Percentiles rank a stretch among this genome's conserved stretches.
These are phyloP conservation scores for Drosophila mulleri DNA, from an alignment of 2,888 invertebrate genomes.

Conservation along the genomic window DNA sequence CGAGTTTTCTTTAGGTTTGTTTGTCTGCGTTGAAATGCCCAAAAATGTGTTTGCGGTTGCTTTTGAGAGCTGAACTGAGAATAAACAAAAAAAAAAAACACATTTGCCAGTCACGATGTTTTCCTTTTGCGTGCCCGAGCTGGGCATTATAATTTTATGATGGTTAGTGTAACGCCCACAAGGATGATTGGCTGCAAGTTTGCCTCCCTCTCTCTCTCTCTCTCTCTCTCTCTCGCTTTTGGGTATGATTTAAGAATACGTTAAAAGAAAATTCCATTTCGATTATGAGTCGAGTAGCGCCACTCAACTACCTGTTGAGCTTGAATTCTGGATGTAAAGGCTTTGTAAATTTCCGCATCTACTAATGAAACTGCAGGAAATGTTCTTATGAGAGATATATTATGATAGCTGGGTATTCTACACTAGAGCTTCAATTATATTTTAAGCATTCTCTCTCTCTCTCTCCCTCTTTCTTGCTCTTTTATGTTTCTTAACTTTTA, in stretches of 20 bases:
- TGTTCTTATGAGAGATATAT: too few relatives aligned
- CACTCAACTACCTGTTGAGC: conserved; percentile 2
- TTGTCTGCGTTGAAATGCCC: conserved; percentile 42
- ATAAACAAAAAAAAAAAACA: conserved; percentile 61
- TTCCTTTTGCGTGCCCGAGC: background rate
- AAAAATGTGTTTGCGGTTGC: conserved; percentile 53
- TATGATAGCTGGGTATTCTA: too few relatives aligned
- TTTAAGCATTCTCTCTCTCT: too few relatives aligned
- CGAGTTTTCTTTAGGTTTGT: conserved; percentile 44
- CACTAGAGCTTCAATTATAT: too few relatives aligned
- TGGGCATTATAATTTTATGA: conserved; percentile 11
- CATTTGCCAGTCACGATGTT: conserved; percentile 36
- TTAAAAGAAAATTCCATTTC: background rate
- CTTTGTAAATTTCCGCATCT: background rate
- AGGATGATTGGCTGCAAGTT: background rate
- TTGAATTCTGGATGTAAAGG: background rate
- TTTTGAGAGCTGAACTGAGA: conserved; percentile 53
- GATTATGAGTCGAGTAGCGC: background rate
- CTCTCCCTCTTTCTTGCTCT: too few relatives aligned
- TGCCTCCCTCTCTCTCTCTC: background rate
- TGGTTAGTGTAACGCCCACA: conserved; percentile 1
- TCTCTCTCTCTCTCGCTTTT: too few relatives aligned
- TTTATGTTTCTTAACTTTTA: too few relatives aligned
- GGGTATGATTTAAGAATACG: background rate
- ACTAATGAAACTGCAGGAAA: too few relatives aligned